A percentile compares a stretch with the other conserved stretches of the same genome.
phyloP scores from a whole-genome alignment of 1,140 invertebrate genomes.

The Zaprionus nigranus region DNA sequence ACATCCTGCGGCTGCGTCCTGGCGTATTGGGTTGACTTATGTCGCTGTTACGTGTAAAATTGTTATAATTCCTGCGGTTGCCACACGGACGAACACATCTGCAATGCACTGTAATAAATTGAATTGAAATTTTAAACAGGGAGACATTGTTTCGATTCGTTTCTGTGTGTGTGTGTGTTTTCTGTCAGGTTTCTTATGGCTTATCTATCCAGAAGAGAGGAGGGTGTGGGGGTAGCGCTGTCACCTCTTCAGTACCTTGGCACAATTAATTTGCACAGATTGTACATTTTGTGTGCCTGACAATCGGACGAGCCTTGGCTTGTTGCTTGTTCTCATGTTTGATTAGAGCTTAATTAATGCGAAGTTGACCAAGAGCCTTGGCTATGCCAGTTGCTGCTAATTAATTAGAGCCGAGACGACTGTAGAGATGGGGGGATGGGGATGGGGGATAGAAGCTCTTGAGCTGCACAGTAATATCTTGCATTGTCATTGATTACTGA shows the following conservation, averaged over 20 bases:
- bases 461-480: background rate
- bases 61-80: constrained; percentile 83
- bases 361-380: constrained; percentile 22
- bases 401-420: background rate
- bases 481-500: constrained; percentile 11
- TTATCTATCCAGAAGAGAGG: background rate
- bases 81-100: constrained; percentile 35
- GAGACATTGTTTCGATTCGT: background rate
- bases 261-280: constrained; percentile 70
- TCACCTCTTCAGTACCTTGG: constrained; percentile 29
- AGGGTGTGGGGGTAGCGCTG: background rate
- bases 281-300: constrained; percentile 48
- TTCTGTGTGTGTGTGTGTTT: background rate
- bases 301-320: constrained; percentile 16
- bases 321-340: constrained; percentile 18
- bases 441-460: background rate
- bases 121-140: constrained; percentile 52
- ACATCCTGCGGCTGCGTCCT: constrained; percentile 52
- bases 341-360: constrained; percentile 55
- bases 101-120: constrained; percentile 40
- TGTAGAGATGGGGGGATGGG: background rate
- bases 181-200: constrained; percentile 12
- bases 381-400: constrained; percentile 5
- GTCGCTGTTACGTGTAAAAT: constrained; percentile 82
- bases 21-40: constrained; percentile 73